phyloP scores from a whole-genome alignment of 2,888 invertebrate species.

The Acrobasis repandana region DNA sequence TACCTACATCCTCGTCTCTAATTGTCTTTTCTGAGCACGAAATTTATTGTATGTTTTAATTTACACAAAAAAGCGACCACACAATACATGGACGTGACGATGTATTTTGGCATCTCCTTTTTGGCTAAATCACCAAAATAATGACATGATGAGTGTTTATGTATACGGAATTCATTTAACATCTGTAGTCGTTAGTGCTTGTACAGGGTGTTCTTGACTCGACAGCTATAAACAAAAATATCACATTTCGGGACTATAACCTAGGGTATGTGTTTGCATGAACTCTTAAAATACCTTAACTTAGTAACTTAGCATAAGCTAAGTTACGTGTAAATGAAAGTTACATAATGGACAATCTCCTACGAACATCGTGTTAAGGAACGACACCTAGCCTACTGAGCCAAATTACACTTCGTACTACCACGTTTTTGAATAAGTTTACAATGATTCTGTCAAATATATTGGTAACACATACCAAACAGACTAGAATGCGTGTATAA shows the following conservation, averaged over 20 bases:
- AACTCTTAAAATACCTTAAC: conserved; percentile 46
- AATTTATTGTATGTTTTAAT: conserved; percentile 45
- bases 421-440: conserved; percentile 33
- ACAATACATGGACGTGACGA: conserved; percentile 59
- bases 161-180: conserved; percentile 6
- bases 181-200: conserved; percentile 11
- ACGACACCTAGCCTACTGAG: conserved; percentile 55
- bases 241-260: conserved; percentile 65
- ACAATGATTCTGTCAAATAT: conserved; percentile 39
- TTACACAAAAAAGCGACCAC: conserved; percentile 43
- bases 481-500: conserved; percentile 62
- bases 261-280: conserved; percentile 55
- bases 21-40: conserved; percentile 80
- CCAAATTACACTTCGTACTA: conserved; percentile 47
- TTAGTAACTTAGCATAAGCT: no score
- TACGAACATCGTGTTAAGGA: conserved; percentile 46
- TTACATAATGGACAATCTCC: conserved; percentile 44
- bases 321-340: conserved; percentile 46
- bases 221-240: conserved; percentile 53
- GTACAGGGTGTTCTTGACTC: conserved; percentile 24
- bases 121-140: conserved; percentile 73
- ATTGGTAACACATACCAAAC: conserved; percentile 36
- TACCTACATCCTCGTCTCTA: conserved; percentile 55
- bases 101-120: conserved; percentile 75
- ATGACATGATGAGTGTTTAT: conserved; percentile 37